phyloP scores from a whole-genome alignment of 1,140 invertebrate genomes.

The Listronotus oregonensis region DNA sequence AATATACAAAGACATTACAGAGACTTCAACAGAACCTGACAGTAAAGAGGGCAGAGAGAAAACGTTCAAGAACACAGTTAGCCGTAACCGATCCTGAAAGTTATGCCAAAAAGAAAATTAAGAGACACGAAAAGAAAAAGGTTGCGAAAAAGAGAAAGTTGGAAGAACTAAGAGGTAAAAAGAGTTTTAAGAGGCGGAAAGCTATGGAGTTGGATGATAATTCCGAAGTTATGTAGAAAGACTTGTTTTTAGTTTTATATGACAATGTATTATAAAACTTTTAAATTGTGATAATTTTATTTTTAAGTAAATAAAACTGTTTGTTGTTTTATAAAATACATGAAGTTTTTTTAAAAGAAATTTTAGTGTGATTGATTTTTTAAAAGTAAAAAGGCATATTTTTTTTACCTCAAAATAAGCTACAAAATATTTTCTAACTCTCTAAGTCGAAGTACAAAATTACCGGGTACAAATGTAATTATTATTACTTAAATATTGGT shows the following conservation, averaged over 20 bases:
- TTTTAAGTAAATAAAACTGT: no score
- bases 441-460: no score
- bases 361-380: no score
- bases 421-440: no score
- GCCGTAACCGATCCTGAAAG: conserved; percentile 76
- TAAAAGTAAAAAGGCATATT: no score
- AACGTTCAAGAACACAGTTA: conserved; percentile 67
- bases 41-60: conserved; percentile 68
- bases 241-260: not conserved
- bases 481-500: no score
- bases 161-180: conserved; percentile 58
- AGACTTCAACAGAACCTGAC: conserved; percentile 64
- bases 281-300: no score
- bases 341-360: no score
- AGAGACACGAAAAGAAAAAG: conserved; percentile 76
- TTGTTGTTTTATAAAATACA: not conserved
- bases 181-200: conserved; percentile 47
- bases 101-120: conserved; percentile 77
- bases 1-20: conserved; percentile 66
- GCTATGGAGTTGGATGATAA: conserved; percentile 44
- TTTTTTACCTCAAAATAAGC: no score
- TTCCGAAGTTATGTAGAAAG: conserved; percentile 41
- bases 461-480: no score
- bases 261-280: no score
- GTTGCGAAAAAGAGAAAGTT: conserved; percentile 73